Conservation (phyloP, 2,888 invertebrate species). For the Onchidella celtica region DNA sequence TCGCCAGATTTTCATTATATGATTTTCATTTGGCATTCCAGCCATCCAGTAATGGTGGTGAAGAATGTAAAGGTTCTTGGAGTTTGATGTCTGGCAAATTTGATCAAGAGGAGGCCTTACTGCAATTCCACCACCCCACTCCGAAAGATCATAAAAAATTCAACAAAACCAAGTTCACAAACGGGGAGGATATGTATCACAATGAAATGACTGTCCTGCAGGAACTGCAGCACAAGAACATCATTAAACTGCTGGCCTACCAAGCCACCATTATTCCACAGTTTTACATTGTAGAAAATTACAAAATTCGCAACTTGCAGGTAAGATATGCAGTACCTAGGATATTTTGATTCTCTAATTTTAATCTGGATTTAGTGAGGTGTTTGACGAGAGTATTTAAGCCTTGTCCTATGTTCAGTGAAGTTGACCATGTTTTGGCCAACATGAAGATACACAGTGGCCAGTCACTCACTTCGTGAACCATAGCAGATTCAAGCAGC, state of each 20-base stretch:
- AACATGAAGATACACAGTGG: no score
- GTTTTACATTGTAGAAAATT: conserved; percentile 53
- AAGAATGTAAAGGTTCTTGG: no score
- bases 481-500: no score
- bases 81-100: not conserved
- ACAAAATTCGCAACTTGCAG: conserved; percentile 30
- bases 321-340: conserved; percentile 5
- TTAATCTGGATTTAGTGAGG: no score
- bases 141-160: not conserved
- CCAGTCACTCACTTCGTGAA: no score
- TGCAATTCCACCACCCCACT: conserved; percentile 33
- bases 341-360: no score
- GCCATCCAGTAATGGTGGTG: no score
- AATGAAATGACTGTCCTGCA: conserved; percentile 45
- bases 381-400: no score
- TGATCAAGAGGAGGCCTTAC: not conserved
- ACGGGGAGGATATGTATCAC: conserved; percentile 28
- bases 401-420: no score
- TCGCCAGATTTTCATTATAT: no score
- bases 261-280: conserved; percentile 40
- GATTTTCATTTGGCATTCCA: no score
- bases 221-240: conserved; percentile 41
- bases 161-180: conserved; percentile 15
- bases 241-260: conserved; percentile 46
- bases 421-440: no score